Percentiles rank a stretch among this genome's conserved stretches.
Evolutionary conservation across 2,797 vertebrate species (phyloP).

Genomic region (Microhierax caerulescens): DNA sequence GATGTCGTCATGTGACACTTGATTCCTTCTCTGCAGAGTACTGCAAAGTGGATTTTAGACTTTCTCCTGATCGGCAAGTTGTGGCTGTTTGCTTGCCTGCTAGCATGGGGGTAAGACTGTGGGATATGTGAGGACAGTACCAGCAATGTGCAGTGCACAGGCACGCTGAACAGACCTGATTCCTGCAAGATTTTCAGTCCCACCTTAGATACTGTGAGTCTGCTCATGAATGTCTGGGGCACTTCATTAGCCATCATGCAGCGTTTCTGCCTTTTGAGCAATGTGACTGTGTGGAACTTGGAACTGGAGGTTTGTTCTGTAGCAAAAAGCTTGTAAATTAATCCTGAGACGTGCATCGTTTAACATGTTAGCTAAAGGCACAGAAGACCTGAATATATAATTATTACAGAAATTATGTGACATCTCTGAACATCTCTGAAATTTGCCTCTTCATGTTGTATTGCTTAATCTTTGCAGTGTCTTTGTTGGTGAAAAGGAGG

Average conservation of each 20-base stretch:
- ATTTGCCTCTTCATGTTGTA: background rate
- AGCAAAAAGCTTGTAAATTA: background rate
- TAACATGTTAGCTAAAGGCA: background rate
- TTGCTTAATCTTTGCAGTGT: background rate
- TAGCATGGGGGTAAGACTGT: background rate
- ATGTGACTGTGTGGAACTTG: rapidly evolving
- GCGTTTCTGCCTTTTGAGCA: background rate
- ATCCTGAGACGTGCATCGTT: background rate
- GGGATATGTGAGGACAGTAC: background rate
- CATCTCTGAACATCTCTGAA: background rate
- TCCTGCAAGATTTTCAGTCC: background rate
- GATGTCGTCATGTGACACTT: background rate
- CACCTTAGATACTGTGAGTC: background rate
- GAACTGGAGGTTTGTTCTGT: background rate
- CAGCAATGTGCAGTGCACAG: background rate
- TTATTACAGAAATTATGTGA: background rate
- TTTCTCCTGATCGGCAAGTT: background rate
- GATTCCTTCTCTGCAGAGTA: background rate
- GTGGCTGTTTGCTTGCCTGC: background rate
- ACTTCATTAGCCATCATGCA: background rate
- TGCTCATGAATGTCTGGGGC: background rate
- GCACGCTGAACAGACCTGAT: background rate
- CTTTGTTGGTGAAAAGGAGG: background rate
- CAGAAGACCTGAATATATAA: background rate
- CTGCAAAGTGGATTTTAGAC: background rate